Evolutionary conservation across 2,113 vertebrate genomes (phyloP), one percentile per base, ranked within the genome.

Genomic region (Scatophagus argus): DNA sequence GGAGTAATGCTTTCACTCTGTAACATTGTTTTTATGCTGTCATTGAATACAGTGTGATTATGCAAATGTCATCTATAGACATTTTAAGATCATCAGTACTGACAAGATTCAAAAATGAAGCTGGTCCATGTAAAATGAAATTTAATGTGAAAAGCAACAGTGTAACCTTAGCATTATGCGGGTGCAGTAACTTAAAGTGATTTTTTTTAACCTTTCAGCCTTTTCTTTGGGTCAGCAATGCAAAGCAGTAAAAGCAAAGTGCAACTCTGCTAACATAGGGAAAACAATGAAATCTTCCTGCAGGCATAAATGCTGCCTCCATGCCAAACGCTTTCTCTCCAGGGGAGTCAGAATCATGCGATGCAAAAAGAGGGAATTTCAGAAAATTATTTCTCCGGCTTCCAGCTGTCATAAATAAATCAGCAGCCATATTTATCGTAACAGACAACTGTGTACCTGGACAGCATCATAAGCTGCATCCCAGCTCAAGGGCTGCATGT

Each of bases 401-500:
- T 47, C 19, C 32, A 34, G 5, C 14, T 61, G 62, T 44, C 32
- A 69, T 47, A 31, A 77, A 73, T 13, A 25, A 54, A 61, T 23
- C 64, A n/a, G 25, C 68, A 63, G 56, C 32, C n/a, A 14, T 51
- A 55, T 55, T 78, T 17, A n/a, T 16, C 44, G 32, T 61, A 44
- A 44, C 60, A 21, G 51, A 68, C 63, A 61, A 38, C 43, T 76
- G 36, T 41, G 34, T 23, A 54, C 54, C 51, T 44, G n/a, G 5
- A 38, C 34, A 74, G 47, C 58, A 47, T 77, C 32, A 23, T 16
- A 51, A 70, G 43, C 36, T 52, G 14, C 14, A 59, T 59, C 23
- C 10, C 19, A 47, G 21, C 74, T 60, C 49, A 67, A 13, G 25
- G 11, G 17, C 44, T 55, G 38, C 41, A 56, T 62, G 23, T 32